Conservation (phyloP, 2,113 vertebrate genomes). For the Nothobranchius furzeri region DNA sequence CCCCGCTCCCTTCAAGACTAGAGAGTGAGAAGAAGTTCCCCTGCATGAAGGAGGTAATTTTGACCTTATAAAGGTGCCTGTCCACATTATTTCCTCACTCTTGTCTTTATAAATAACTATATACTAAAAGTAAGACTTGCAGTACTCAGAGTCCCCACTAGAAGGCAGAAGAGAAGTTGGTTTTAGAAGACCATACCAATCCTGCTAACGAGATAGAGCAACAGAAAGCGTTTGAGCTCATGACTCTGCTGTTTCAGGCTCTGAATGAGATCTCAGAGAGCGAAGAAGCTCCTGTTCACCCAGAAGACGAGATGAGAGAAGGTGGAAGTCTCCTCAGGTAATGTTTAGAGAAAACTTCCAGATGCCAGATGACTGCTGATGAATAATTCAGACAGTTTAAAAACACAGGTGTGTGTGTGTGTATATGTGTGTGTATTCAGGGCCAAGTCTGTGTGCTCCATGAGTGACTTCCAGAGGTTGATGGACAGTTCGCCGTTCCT, state of each 20-base stretch:
- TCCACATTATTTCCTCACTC: too few species aligned
- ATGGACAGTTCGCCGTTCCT: slow-evolving; percentile 98
- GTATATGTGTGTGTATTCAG: slow-evolving; percentile 67
- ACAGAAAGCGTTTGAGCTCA: too few species aligned
- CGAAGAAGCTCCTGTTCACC: slow-evolving; percentile 60
- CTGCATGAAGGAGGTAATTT: slow-evolving; percentile 81
- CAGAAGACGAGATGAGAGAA: slow-evolving; percentile 86
- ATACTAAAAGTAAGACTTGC: too few species aligned
- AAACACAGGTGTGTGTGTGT: slow-evolving; percentile 24
- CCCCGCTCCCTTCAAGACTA: slow-evolving; percentile 75
- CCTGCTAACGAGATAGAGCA: too few species aligned
- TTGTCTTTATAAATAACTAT: too few species aligned
- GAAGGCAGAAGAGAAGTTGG: too few species aligned
- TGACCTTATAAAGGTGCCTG: too few species aligned
- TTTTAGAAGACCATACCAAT: too few species aligned
- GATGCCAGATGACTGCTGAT: slow-evolving; percentile 15
- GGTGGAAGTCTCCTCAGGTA: slow-evolving; percentile 94
- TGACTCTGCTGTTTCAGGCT: slow-evolving; percentile 63
- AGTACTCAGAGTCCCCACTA: too few species aligned
- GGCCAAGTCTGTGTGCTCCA: slow-evolving; percentile 96
- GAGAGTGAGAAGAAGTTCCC: slow-evolving; percentile 85
- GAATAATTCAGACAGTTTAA: slow-evolving; percentile 47
- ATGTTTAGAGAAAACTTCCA: neutral
- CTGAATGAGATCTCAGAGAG: slow-evolving; percentile 78
- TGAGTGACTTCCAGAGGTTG: slow-evolving; percentile 97